phyloP scores from a whole-genome alignment of 1,140 invertebrate species.

The Bradysia coprophila region DNA sequence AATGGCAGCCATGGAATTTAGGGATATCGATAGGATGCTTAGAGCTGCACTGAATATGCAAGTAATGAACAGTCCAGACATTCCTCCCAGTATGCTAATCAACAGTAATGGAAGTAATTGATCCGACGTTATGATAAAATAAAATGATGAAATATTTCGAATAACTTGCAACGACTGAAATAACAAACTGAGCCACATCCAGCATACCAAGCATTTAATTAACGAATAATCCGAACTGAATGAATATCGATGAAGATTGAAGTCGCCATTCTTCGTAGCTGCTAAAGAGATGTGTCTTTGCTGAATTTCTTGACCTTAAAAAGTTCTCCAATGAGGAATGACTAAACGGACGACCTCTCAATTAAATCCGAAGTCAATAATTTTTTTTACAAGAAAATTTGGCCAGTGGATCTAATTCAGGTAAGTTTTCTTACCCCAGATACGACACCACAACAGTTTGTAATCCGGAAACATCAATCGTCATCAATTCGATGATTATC shows the following conservation, averaged over 20 bases:
- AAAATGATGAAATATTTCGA: not conserved
- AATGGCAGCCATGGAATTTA: conserved; percentile 83
- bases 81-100: conserved; percentile 59
- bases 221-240: conserved; percentile 41
- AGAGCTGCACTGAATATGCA: conserved; percentile 73
- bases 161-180: not conserved
- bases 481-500: conserved; percentile 62
- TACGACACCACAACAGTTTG: conserved; percentile 43
- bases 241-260: too few species aligned
- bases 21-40: conserved; percentile 72
- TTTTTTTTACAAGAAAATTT: conserved; percentile 48
- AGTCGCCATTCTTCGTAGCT: conserved; percentile 40
- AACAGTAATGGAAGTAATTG: conserved; percentile 56
- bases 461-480: conserved; percentile 57
- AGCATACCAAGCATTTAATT: conserved; percentile 28
- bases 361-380: conserved; percentile 41
- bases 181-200: conserved; percentile 35
- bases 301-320: conserved; percentile 70
- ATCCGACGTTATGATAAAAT: conserved; percentile 51
- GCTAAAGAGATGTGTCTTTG: conserved; percentile 53
- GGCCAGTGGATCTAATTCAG: too few species aligned
- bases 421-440: conserved; percentile 43
- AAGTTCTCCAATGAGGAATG: conserved; percentile 54
- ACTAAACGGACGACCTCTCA: conserved; percentile 57
- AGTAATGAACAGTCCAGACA: conserved; percentile 70